Base-by-base conservation (phyloP, 2,113 vertebrate species). In the Camelus bactrianus region DNA sequence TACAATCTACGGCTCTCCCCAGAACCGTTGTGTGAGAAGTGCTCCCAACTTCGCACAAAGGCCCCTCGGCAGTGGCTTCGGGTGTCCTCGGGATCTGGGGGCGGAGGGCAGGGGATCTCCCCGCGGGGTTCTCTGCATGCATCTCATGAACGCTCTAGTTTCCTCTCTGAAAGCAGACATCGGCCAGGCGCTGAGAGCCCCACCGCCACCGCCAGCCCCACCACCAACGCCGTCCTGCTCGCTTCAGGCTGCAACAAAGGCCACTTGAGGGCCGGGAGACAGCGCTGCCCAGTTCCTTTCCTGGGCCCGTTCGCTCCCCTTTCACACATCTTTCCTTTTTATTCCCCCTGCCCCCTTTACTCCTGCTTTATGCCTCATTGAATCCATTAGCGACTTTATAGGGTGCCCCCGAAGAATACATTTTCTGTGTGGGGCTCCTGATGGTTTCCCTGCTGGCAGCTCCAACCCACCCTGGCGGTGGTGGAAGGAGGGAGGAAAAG, bases 121-220 rank as follows among this genome's bases (percentile, higher is more conserved):
- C 30, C 0, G 97, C 95, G 93, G 98, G 98, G 97, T 98, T 98
- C 99, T 99, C 99, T 99, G 99, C 99, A 99, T 99, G 99, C 99
- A 98, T 98, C 99, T 99, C 99, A 99, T 99, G 99, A 99, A 99
- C 97, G 98, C 98, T 99, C 99, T 98, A 99, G 99, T 99, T 99
- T 99, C 98, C 98, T 98, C 98, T 98, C 84, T 99, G 99, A 99
- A 99, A 99, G 97, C 99, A 99, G 99, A 99, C 99, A 99, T 99
- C 99, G 98, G 99, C 98, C 98, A 97, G 99, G 98, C 98, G 87
- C 98, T 97, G 98, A 97, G 99, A 99, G 99, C 98, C 98, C 98
- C 0, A 67, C 99, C 99, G 97, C 99, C 99, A 99, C 99, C 98
- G 98, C 99, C 98, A 99, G 99, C 98, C 98, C 98, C 0, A 67